Percentiles rank a stretch among this genome's conserved stretches.
Conservation (phyloP, 2,797 vertebrate genomes). For the Tadarida brasiliensis region DNA sequence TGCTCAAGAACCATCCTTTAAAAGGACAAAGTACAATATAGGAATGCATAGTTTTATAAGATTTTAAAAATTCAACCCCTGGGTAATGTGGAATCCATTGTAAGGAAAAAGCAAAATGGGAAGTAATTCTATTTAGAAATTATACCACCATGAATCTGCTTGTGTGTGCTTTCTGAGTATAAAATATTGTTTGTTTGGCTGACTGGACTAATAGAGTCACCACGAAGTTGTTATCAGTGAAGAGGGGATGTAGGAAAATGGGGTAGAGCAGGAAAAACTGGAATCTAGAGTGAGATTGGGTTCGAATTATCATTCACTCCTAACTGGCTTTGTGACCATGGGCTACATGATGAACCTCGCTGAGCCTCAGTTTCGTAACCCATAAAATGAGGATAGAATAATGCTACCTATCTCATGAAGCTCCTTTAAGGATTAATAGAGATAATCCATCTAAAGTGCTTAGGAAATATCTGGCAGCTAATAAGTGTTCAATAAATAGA, state of each 20-base stretch:
- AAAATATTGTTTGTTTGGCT: neutral
- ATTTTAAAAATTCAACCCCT: neutral
- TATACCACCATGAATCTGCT: neutral
- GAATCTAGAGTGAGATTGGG: neutral
- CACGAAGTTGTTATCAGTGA: neutral
- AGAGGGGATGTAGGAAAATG: neutral
- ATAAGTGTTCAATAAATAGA: neutral
- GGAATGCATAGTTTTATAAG: neutral
- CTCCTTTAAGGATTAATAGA: neutral
- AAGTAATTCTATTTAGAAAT: neutral
- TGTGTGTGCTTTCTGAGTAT: neutral
- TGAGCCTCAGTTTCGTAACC: neutral
- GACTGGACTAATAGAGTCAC: rapidly evolving
- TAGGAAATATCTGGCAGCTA: neutral
- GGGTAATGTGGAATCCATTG: neutral
- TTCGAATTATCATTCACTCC: neutral
- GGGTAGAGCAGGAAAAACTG: neutral
- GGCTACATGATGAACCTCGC: neutral
- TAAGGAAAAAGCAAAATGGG: neutral
- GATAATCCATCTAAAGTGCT: neutral
- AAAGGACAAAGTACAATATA: neutral
- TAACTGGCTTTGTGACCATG: neutral
- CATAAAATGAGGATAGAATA: neutral
- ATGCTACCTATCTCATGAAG: neutral
- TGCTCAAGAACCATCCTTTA: neutral